phyloP scores from a whole-genome alignment of 1,140 invertebrate species.

The Drosophila nannoptera region DNA sequence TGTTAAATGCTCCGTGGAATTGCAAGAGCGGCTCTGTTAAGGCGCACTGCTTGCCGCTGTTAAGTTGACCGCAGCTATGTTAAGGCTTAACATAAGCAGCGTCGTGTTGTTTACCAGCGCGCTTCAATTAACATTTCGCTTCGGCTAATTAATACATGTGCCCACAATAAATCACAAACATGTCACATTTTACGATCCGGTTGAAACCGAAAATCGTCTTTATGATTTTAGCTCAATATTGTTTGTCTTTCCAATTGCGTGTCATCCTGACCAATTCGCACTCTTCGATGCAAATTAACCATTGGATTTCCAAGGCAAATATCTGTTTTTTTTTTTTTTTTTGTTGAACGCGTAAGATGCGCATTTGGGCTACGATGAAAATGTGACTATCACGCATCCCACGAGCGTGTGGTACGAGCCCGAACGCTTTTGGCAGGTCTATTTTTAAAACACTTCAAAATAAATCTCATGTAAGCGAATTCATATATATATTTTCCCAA shows the following conservation, averaged over 20 bases:
- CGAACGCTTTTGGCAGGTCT: slow-evolving; percentile 4
- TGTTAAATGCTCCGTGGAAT: slow-evolving; percentile 13
- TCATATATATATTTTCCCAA: not conserved
- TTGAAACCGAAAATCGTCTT: not conserved
- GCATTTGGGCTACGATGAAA: slow-evolving; percentile 11
- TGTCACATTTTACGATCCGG: not conserved
- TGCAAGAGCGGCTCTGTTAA: slow-evolving; percentile 3
- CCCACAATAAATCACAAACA: slow-evolving; percentile 11
- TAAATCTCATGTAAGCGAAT: not conserved
- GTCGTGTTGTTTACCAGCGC: not conserved
- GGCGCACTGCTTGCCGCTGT: slow-evolving; percentile 20
- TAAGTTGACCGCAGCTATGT: not conserved
- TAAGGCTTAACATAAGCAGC: not conserved
- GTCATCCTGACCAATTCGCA: slow-evolving; percentile 24
- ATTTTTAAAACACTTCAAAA: slow-evolving; percentile 1
- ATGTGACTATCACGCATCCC: slow-evolving; percentile 23
- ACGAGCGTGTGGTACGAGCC: not conserved
- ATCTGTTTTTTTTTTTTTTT: slow-evolving; percentile 24
- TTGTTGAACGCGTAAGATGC: not conserved
- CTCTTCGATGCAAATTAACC: slow-evolving; percentile 30
- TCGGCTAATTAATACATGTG: slow-evolving; percentile 15
- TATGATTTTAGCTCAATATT: not conserved
- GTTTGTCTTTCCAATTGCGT: slow-evolving; percentile 17
- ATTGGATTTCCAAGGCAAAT: slow-evolving; percentile 1
- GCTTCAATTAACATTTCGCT: slow-evolving; percentile 30